Evolutionary conservation across 2,113 vertebrate genomes (phyloP), one percentile per base, ranked within the genome.

Genomic region (Gymnarchus niloticus): DNA sequence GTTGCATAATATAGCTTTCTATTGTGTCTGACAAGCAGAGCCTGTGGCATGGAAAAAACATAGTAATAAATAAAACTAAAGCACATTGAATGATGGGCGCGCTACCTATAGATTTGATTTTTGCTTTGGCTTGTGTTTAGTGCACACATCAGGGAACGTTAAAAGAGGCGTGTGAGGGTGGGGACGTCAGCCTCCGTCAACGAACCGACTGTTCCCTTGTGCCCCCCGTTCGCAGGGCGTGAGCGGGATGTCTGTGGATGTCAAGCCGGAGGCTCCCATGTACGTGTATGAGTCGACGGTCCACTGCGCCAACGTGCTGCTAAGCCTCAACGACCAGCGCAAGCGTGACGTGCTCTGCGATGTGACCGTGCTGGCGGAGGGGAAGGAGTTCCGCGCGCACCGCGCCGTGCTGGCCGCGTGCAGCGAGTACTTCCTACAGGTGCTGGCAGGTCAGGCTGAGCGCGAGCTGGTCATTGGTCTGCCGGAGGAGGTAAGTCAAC

Each of bases 201-300:
- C 19, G 4, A 41, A 19, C 25, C 25, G 3, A 9, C 46, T 23
- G 48, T 49, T 81, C 23, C 6, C 48, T 4, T n/a, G 17, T n/a
- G 48, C 48, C 65, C 1, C 49, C 77, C 56, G 88, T 90, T 93
- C 54, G 87, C 91, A 96, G 95, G 96, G 93, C 95, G 92, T 93
- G 93, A 96, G 95, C 95, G 95, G 95, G 93, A 96, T 96, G 96
- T 96, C 96, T 94, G 93, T 94, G 92, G 95, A 96, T 95, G 96
- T 96, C 95, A 95, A 95, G 94, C 93, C 95, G 94, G 95, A 95
- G 91, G 96, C 95, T 93, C 97, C 97, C 93, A 94, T 98, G 94
- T 98, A 98, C 89, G 96, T 98, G 92, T 98, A 98, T 93, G 97
- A 99, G 95, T 99, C 97, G 92, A 98, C 97, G 87, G 97, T 98